phyloP scores from a whole-genome alignment of 2,888 invertebrate species.

The Creontiades dilutus region DNA sequence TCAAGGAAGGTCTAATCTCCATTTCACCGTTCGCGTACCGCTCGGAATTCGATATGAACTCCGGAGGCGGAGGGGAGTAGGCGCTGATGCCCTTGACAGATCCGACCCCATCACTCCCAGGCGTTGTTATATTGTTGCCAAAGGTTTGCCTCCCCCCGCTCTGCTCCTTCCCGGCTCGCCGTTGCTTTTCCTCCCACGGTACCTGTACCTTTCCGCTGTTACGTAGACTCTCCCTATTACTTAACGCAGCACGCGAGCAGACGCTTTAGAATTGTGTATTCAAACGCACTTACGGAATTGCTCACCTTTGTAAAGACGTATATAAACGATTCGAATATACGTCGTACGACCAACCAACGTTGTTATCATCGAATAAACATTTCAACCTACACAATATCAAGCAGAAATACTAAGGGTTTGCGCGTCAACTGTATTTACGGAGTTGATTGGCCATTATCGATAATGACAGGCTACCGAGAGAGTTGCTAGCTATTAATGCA shows the following conservation, averaged over 20 bases:
- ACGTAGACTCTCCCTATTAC: neutral
- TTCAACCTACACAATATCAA: too few relatives aligned
- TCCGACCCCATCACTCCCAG: slow-evolving; percentile 36
- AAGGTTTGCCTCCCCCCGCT: neutral
- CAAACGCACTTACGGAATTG: slow-evolving; percentile 1
- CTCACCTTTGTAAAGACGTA: neutral
- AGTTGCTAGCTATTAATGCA: too few relatives aligned
- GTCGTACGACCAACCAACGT: too few relatives aligned
- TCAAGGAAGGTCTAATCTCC: slow-evolving; percentile 44
- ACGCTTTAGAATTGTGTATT: neutral
- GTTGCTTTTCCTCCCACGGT: neutral
- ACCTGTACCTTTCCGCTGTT: neutral
- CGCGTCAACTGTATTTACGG: too few relatives aligned
- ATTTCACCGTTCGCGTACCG: slow-evolving; percentile 43
- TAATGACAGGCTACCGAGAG: too few relatives aligned
- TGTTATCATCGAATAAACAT: too few relatives aligned
- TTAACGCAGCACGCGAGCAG: neutral
- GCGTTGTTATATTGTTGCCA: neutral
- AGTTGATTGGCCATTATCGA: too few relatives aligned
- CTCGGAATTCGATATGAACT: slow-evolving; percentile 51
- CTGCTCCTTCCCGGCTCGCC: neutral
- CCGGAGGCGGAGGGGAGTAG: too few relatives aligned
- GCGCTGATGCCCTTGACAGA: slow-evolving; percentile 33
- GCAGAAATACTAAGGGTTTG: too few relatives aligned
- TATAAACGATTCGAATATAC: neutral